phyloP scores from a whole-genome alignment of 2,113 vertebrate species.

The Hipposideros armiger region DNA sequence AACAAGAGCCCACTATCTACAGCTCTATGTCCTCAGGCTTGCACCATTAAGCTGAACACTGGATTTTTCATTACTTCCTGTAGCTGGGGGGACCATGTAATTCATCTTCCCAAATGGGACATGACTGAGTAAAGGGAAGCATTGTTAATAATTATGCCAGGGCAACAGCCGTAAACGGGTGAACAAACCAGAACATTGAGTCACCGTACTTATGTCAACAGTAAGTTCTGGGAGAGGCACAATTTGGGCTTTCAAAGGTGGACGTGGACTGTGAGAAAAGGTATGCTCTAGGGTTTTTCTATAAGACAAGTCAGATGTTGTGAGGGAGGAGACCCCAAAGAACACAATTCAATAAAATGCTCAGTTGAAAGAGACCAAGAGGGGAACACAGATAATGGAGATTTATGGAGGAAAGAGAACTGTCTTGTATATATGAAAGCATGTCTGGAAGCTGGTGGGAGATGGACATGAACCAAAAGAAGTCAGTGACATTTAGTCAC shows the following conservation, averaged over 20 bases:
- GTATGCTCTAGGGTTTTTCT: neutral
- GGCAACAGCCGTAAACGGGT: neutral
- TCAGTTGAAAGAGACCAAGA: neutral
- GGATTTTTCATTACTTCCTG: neutral
- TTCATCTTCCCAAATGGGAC: neutral
- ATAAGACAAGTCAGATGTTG: neutral
- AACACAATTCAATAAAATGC: neutral
- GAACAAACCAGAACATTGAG: neutral
- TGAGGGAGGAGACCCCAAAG: neutral
- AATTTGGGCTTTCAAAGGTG: neutral
- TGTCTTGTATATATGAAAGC: neutral
- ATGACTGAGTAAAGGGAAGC: neutral
- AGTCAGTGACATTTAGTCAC: neutral
- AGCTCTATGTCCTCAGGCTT: neutral
- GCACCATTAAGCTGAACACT: neutral
- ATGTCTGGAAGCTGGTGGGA: neutral
- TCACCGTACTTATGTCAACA: neutral
- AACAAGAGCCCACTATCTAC: neutral
- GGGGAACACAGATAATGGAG: neutral
- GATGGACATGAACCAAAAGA: accelerated
- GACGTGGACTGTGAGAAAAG: neutral
- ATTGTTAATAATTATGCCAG: neutral
- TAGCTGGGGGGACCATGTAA: neutral
- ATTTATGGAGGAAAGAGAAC: neutral
- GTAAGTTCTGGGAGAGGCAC: neutral